Evolutionary conservation across 2,888 invertebrate genomes (phyloP).

Genomic region (Abrostola triplasia): DNA sequence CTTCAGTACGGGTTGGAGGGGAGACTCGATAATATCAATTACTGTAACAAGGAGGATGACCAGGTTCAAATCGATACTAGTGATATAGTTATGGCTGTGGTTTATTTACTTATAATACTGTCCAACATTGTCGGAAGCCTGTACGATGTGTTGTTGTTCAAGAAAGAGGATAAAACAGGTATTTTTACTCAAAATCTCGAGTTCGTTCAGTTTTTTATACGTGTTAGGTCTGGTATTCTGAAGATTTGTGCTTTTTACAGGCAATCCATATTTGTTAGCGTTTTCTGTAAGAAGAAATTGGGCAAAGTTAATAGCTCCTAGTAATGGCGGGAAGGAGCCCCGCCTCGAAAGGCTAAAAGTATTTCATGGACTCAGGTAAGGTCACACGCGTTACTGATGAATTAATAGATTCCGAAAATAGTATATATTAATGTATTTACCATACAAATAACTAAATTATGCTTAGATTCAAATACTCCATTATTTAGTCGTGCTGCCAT

Average conservation of each 20-base stretch:
- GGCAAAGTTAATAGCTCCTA: constrained; percentile 69
- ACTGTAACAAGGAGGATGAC: constrained; percentile 71
- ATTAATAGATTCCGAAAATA: neutral
- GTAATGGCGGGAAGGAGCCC: constrained; percentile 68
- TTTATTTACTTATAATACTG: constrained; percentile 69
- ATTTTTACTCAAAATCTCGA: constrained; percentile 3
- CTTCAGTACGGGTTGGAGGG: constrained; percentile 70
- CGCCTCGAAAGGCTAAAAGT: constrained; percentile 74
- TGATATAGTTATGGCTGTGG: constrained; percentile 70
- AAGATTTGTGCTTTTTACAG: constrained; percentile 59
- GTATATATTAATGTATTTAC: constrained; percentile 54
- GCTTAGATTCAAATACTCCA: too few relatives aligned
- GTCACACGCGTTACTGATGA: neutral
- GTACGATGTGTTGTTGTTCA: constrained; percentile 65
- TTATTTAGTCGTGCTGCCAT: too few relatives aligned
- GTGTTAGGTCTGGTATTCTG: too few relatives aligned
- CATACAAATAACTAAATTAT: too few relatives aligned
- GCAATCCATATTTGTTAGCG: constrained; percentile 74
- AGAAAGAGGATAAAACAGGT: constrained; percentile 66
- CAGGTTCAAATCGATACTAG: constrained; percentile 60
- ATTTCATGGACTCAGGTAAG: constrained; percentile 79
- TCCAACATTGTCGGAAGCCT: constrained; percentile 74
- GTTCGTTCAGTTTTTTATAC: too few relatives aligned
- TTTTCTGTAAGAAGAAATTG: constrained; percentile 80
- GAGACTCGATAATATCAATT: constrained; percentile 64